phyloP scores from a whole-genome alignment of 2,113 vertebrate species.

The Rhombomys opimus region DNA sequence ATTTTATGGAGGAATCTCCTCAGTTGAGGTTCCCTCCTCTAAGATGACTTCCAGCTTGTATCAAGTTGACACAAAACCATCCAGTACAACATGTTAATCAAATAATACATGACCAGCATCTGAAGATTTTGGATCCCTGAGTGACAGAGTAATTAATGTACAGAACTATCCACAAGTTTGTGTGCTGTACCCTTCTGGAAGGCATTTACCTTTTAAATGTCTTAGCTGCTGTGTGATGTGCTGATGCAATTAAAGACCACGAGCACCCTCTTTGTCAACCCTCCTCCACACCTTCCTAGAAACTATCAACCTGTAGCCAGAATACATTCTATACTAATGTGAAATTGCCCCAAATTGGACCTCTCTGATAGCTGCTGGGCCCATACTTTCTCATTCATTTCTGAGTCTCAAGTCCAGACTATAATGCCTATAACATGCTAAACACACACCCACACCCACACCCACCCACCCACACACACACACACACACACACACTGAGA shows the following conservation, averaged over 20 bases:
- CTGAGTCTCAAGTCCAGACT: neutral
- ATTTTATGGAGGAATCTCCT: neutral
- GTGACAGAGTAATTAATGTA: neutral
- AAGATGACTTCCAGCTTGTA: neutral
- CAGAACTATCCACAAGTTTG: neutral
- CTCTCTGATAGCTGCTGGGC: neutral
- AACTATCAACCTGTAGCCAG: neutral
- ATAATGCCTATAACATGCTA: neutral
- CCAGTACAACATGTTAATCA: neutral
- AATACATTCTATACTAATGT: neutral
- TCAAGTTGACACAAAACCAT: neutral
- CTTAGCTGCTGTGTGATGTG: neutral
- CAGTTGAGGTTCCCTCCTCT: neutral
- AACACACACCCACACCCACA: neutral
- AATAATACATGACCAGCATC: neutral
- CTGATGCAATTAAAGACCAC: neutral
- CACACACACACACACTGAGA: neutral
- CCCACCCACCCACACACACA: neutral
- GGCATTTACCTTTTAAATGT: neutral
- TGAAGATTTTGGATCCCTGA: slow-evolving; percentile 3
- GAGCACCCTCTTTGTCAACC: neutral
- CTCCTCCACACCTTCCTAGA: neutral
- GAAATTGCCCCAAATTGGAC: neutral
- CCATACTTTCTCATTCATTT: neutral
- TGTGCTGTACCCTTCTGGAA: neutral